phyloP scores from a whole-genome alignment of 2,797 vertebrate species.

The Lateolabrax maculatus region DNA sequence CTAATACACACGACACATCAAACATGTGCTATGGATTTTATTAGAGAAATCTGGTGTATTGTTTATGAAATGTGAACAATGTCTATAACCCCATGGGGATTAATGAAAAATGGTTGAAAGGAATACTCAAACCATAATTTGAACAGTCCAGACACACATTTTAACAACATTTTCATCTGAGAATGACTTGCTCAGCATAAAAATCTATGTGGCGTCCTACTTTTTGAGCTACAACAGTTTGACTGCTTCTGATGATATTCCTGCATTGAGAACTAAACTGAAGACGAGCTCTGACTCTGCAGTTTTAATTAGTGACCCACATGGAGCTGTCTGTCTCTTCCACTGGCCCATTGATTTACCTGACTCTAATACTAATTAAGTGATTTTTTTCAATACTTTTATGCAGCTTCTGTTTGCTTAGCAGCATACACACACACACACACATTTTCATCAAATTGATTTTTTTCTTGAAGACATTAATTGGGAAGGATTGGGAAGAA shows the following conservation, averaged over 20 bases:
- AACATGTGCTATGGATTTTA: background rate
- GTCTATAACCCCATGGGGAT: background rate
- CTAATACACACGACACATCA: background rate
- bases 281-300: slow-evolving; percentile 22
- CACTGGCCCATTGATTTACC: slow-evolving; percentile 6
- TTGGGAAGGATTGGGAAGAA: background rate
- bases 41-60: background rate
- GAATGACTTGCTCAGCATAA: background rate
- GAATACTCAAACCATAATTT: background rate
- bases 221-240: slow-evolving; percentile 1
- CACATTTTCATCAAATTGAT: background rate
- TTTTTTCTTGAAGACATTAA: background rate
- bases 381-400: slow-evolving; percentile 27
- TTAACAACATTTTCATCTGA: background rate
- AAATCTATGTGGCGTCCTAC: background rate
- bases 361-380: slow-evolving; percentile 33
- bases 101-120: background rate
- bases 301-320: slow-evolving; percentile 37
- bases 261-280: background rate
- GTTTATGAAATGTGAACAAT: background rate
- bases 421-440: background rate
- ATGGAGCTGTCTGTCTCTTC: slow-evolving; percentile 6
- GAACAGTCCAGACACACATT: background rate
- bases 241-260: slow-evolving; percentile 8
- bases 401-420: slow-evolving; percentile 8